These are phyloP conservation scores for Ctenosaura bakeri DNA, from an alignment of 2,797 vertebrate genomes.

Conservation along the genomic window DNA sequence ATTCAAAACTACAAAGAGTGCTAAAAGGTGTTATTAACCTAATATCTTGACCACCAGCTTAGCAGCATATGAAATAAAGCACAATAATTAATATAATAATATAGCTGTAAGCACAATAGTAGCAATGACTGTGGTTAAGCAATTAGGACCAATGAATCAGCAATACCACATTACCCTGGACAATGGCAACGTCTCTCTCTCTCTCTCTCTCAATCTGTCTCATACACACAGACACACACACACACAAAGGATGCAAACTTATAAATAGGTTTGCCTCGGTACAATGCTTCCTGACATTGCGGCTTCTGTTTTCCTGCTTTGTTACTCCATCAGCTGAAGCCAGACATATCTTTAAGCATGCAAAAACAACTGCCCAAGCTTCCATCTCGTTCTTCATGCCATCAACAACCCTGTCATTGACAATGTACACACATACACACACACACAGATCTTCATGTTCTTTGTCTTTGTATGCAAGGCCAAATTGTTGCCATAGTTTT, in stretches of 20 bases:
- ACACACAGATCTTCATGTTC: no score
- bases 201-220: no score
- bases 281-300: neutral
- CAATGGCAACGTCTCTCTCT: no score
- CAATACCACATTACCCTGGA: no score
- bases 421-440: no score
- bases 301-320: neutral
- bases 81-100: neutral
- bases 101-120: neutral
- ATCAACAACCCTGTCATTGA: neutral
- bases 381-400: neutral
- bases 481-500: no score
- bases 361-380: no score
- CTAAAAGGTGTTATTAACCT: no score
- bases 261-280: neutral
- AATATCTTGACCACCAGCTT: neutral
- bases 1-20: no score
- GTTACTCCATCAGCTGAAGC: neutral
- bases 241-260: neutral
- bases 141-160: no score
- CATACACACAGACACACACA: neutral
- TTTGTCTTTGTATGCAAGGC: no score
- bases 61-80: neutral
- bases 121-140: neutral
- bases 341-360: neutral